phyloP scores from a whole-genome alignment of 1,140 invertebrate genomes.

The Cydia fagiglandana region DNA sequence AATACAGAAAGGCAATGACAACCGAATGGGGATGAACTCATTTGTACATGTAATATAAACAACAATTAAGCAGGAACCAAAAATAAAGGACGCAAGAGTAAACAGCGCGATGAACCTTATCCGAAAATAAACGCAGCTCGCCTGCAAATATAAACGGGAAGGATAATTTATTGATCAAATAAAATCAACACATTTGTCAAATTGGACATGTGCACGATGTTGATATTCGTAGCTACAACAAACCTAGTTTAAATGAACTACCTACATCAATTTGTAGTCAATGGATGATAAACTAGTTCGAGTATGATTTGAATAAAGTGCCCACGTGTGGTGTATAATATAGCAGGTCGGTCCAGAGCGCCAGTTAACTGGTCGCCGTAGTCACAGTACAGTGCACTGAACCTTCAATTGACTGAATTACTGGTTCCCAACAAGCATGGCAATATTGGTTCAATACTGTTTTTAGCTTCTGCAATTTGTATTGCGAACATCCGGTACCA shows the following conservation, averaged over 20 bases:
- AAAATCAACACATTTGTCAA: not conserved
- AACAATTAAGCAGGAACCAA: not conserved
- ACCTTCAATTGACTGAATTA: conserved; percentile 39
- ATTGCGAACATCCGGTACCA: conserved; percentile 40
- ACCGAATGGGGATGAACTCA: not conserved
- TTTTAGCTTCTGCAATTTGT: conserved; percentile 45
- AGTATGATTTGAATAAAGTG: conserved; percentile 23
- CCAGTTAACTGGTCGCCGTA: not conserved
- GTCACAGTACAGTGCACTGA: conserved; percentile 21
- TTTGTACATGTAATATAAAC: not conserved
- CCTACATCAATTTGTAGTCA: conserved; percentile 21
- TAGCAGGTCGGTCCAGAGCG: not conserved
- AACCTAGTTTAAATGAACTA: not conserved
- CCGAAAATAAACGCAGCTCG: not conserved
- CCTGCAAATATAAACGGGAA: not conserved
- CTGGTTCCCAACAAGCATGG: conserved; percentile 24
- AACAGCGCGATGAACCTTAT: not conserved
- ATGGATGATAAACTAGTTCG: conserved; percentile 6
- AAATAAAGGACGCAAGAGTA: not conserved
- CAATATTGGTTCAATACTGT: conserved; percentile 40
- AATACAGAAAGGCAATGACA: not conserved
- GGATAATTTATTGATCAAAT: not conserved
- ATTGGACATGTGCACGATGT: conserved; percentile 1
- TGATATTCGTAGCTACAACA: conserved; percentile 9
- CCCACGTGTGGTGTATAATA: not conserved